Evolutionary conservation across 2,888 invertebrate genomes (phyloP), one percentile per base, ranked within the genome.

Genomic region (Sphaerophoria rueppellii): DNA sequence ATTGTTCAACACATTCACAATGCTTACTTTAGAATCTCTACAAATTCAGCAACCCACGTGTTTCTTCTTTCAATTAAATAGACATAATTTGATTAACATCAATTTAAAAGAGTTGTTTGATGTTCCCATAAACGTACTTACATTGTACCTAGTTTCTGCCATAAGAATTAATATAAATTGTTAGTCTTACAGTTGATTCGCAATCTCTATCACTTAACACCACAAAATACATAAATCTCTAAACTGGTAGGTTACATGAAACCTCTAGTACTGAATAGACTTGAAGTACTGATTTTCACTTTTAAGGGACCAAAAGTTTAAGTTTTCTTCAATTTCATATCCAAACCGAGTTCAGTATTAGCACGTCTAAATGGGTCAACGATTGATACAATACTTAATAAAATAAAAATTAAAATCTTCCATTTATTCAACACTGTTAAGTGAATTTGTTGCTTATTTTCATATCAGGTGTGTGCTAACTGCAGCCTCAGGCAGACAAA

Each of bases 321-420:
- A 55, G 61, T 43, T 37, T 50, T 37, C 9, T 7, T 32, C 63
- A 55, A 69, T 46, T 34, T 75, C 14, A 24, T 12, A 77, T 55
- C 43, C 14, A 32, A 12, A 52, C 0, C 63, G 32, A 54, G 69
- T 57, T 0, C 46, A 57, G 11, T 16, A 16, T 14, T 12, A 52
- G 60, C 46, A 78, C 82, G 82, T 82, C 82, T 70, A 82, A 82
- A 74, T 78, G 54, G 82, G 78, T 79, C 73, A 79, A 52, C 74
- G 78, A 58, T 78, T 58, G 74, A 70, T 74, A 58, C 78, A 50
- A 78, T 82, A 82, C 78, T 82, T 82, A 70, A 82, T 79, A 63
- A 58, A 79, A 40, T 74, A 61, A 69, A 78, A 74, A 54, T 52
- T 52, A 4, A 40, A 43, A 32, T 74, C 74, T 32, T 57, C 82